phyloP scores from a whole-genome alignment of 2,797 vertebrate genomes.

The Dallia pectoralis region DNA sequence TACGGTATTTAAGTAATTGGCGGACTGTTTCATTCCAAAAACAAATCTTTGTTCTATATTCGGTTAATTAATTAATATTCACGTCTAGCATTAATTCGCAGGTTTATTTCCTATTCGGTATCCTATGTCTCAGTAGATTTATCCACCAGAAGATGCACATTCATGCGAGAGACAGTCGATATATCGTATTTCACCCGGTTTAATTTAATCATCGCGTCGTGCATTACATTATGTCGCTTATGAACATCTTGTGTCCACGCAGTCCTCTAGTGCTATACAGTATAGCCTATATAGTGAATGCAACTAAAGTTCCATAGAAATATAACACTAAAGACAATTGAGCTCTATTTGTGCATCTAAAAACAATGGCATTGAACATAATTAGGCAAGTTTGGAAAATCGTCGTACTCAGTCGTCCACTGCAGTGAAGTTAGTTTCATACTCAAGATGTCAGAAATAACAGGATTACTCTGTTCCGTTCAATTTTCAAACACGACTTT shows the following conservation, averaged over 20 bases:
- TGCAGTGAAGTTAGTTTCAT: too few relatives aligned
- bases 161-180: too few relatives aligned
- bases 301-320: too few relatives aligned
- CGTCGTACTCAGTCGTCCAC: conserved; percentile 22
- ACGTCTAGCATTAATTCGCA: neutral
- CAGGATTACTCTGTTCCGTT: conserved; percentile 39
- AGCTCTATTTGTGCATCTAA: too few relatives aligned
- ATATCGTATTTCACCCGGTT: too few relatives aligned
- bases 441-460: conserved; percentile 62
- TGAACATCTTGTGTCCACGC: neutral
- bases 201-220: too few relatives aligned
- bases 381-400: conserved; percentile 71
- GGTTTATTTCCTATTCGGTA: neutral
- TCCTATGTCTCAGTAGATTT: neutral
- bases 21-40: conserved; percentile 6
- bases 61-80: neutral
- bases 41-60: neutral
- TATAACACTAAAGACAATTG: neutral
- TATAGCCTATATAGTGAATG: too few relatives aligned
- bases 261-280: too few relatives aligned
- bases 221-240: neutral
- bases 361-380: neutral
- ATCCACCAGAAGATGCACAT: neutral
- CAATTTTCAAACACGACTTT: too few relatives aligned
- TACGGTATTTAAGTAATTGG: conserved; percentile 19